These are phyloP conservation scores for Cephalopachus bancanus DNA, from an alignment of 2,797 vertebrate genomes.

Conservation along the genomic window DNA sequence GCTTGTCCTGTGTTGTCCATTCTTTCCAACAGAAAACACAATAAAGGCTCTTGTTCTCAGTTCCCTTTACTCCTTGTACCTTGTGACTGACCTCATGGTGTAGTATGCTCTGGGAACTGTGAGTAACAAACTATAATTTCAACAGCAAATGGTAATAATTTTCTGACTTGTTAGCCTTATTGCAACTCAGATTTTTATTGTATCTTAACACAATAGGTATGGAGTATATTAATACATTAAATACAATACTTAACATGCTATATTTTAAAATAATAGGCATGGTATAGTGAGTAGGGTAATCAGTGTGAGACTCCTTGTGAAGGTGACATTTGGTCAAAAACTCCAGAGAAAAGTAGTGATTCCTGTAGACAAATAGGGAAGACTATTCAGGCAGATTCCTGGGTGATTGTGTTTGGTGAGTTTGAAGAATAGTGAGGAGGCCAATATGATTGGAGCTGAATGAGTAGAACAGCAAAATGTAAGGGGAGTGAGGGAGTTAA, in stretches of 20 bases:
- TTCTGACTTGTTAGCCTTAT: neutral
- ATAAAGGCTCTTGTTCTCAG: neutral
- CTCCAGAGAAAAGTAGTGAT: neutral
- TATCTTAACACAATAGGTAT: neutral
- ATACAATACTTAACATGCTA: neutral
- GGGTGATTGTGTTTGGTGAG: neutral
- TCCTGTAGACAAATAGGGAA: neutral
- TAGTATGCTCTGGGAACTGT: neutral
- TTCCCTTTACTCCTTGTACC: neutral
- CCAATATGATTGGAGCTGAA: neutral
- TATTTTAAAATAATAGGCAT: neutral
- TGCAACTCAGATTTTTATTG: neutral
- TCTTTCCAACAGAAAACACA: neutral
- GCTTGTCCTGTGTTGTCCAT: neutral
- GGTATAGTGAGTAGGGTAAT: neutral
- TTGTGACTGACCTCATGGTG: no score
- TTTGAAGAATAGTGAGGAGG: neutral
- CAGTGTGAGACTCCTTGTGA: neutral
- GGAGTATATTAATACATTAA: neutral
- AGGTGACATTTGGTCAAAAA: neutral
- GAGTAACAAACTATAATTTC: neutral
- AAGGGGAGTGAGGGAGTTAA: neutral
- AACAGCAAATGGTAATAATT: neutral
- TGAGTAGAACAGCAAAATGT: neutral
- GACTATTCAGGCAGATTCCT: neutral